A percentile compares a stretch with the other conserved stretches of the same genome.
Conservation (phyloP, 2,797 vertebrate genomes). For the Diplodus sargus region DNA sequence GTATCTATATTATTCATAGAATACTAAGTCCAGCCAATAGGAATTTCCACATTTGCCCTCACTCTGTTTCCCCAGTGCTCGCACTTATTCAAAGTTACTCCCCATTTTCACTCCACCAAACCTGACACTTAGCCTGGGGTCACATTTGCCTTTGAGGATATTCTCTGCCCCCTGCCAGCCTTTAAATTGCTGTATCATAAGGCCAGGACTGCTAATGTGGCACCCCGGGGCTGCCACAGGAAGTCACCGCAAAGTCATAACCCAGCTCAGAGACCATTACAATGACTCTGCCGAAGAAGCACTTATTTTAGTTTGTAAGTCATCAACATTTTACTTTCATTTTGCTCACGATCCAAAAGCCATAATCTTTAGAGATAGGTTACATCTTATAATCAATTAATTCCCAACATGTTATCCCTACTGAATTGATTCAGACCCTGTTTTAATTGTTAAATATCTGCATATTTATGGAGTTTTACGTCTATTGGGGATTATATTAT, state of each 20-base stretch:
- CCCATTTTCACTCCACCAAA: slow-evolving; percentile 2
- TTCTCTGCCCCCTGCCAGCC: slow-evolving; percentile 32
- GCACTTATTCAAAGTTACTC: slow-evolving; percentile 21
- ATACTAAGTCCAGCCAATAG: background rate
- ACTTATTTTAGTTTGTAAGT: background rate
- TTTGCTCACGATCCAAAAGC: background rate
- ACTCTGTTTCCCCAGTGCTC: background rate
- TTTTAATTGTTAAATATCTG: background rate
- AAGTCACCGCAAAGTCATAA: slow-evolving; percentile 73
- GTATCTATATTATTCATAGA: background rate
- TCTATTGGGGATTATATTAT: background rate
- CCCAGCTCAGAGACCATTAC: slow-evolving; percentile 42
- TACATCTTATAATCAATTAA: background rate
- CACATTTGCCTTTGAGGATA: slow-evolving; percentile 57
- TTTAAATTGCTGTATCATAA: slow-evolving; percentile 45
- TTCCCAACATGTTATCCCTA: background rate
- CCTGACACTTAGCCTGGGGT: slow-evolving; percentile 44
- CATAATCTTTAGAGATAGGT: background rate
- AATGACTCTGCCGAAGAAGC: slow-evolving; percentile 8
- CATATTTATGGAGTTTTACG: background rate
- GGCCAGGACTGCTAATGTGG: slow-evolving; percentile 60
- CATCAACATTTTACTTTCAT: background rate
- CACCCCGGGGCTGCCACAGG: slow-evolving; percentile 36
- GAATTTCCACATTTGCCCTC: background rate
- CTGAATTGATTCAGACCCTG: background rate